A percentile compares a stretch with the other conserved stretches of the same genome.
These are phyloP conservation scores for Scaptodrosophila latifasciaeformis DNA, from an alignment of 2,888 invertebrate genomes.

Conservation along the genomic window DNA sequence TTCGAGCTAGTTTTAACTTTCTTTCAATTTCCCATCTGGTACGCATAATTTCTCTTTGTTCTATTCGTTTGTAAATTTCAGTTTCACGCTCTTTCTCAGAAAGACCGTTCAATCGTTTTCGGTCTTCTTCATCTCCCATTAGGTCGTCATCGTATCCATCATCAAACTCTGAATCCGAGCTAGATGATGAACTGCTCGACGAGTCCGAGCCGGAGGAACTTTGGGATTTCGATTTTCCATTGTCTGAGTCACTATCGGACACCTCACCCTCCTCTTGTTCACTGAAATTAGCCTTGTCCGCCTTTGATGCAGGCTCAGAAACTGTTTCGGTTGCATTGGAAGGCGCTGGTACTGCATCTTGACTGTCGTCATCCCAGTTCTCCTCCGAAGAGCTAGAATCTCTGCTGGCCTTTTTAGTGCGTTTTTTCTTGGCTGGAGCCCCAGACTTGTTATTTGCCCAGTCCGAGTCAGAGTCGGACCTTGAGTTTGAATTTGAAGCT, in stretches of 20 bases:
- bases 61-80: constrained; percentile 96
- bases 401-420: constrained; percentile 67
- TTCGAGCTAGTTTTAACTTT: constrained; percentile 89
- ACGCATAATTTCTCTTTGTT: constrained; percentile 93
- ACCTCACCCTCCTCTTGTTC: constrained; percentile 94
- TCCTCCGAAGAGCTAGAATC: constrained; percentile 72
- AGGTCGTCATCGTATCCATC: constrained; percentile 98
- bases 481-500: constrained; percentile 69
- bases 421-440: constrained; percentile 72
- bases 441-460: constrained; percentile 74
- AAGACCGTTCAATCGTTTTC: constrained; percentile 90
- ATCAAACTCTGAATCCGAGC: constrained; percentile 90
- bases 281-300: constrained; percentile 24
- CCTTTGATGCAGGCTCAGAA: constrained; percentile 62
- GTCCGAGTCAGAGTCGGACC: constrained; percentile 78
- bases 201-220: constrained; percentile 54
- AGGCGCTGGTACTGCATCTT: constrained; percentile 59
- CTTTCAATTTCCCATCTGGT: constrained; percentile 97
- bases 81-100: constrained; percentile 98
- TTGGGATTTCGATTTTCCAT: constrained; percentile 51
- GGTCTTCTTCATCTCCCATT: constrained; percentile 97
- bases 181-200: constrained; percentile 74
- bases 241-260: constrained; percentile 79
- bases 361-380: constrained; percentile 72
- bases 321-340: constrained; percentile 64